Base-by-base conservation (phyloP, 2,797 vertebrate species). In the Oreochromis grahami region DNA sequence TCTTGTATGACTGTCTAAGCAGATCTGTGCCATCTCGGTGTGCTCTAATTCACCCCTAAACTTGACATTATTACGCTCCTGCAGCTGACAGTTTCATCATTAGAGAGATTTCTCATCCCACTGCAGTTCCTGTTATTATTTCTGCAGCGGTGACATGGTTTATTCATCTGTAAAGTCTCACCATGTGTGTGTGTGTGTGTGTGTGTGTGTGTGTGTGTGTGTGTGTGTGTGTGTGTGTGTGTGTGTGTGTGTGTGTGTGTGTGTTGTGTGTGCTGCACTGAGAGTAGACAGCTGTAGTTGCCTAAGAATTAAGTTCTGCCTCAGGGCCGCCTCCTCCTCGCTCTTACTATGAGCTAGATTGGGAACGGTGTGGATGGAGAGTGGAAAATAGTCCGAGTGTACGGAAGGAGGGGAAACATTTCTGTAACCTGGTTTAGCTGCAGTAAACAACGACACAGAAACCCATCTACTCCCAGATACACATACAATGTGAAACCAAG, bases 231-330 rank as follows among this genome's bases (percentile, higher is more conserved):
- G n/a, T n/a, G n/a, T 48, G 74, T 51, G 50, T 65, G 6, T 77
- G 15, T 48, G 6, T 48, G 58, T 63, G 60, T 82, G 56, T 82
- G 24, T 24, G 6, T 77, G 15, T 48, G 55, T 65, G n/a, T 15
- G 21, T 26, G 68, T 52, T n/a, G n/a, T n/a, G n/a, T n/a, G 82
- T 56, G 78, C 29, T 63, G 80, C 8, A 21, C 45, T 34, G 70
- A 38, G 65, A 86, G 82, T 13, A 78, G 72, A 85, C 86, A 88
- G 83, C 91, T 85, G 88, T 88, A 74, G 77, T 79, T 58, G 72
- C 32, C 82, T 77, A 24, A 88, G 83, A 86, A 85, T 82, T 53
- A 80, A 80, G 77, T 63, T 52, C 8, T 78, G 89, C 85, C 88
- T 24, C 34, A 81, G 85, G 91, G 79, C 77, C 4, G 32, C 80